Evolutionary conservation across 2,797 vertebrate genomes (phyloP).

Genomic region (Pantherophis vulpinus): DNA sequence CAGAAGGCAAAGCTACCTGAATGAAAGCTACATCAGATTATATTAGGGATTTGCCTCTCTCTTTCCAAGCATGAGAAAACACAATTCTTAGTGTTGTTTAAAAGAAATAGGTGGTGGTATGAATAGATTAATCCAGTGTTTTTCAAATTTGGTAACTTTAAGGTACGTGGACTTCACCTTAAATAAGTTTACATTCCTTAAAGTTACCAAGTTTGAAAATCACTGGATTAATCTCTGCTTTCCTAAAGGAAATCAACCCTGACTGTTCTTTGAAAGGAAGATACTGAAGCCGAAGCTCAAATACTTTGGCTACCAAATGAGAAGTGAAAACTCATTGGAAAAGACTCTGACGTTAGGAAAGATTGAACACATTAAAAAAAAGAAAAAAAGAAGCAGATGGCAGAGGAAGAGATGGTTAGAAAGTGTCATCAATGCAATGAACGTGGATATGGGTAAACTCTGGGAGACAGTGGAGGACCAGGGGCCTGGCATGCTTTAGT

Average conservation of each 20-base stretch:
- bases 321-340: neutral
- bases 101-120: neutral
- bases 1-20: neutral
- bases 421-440: neutral
- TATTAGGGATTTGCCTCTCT: conserved; percentile 5
- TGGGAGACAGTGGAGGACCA: neutral
- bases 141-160: neutral
- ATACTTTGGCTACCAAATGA: neutral
- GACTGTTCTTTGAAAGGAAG: neutral
- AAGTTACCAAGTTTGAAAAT: neutral
- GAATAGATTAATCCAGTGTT: neutral
- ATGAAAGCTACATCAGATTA: conserved; percentile 10
- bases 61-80: neutral
- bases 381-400: too few species aligned
- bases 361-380: neutral
- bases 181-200: neutral
- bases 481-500: neutral
- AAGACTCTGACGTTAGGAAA: neutral
- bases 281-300: neutral
- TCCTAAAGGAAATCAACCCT: neutral
- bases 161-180: neutral
- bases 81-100: neutral
- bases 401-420: neutral
- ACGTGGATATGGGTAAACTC: neutral
- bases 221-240: neutral